Conservation (phyloP, 1,140 invertebrate species). For the Saxidomus purpurata region DNA sequence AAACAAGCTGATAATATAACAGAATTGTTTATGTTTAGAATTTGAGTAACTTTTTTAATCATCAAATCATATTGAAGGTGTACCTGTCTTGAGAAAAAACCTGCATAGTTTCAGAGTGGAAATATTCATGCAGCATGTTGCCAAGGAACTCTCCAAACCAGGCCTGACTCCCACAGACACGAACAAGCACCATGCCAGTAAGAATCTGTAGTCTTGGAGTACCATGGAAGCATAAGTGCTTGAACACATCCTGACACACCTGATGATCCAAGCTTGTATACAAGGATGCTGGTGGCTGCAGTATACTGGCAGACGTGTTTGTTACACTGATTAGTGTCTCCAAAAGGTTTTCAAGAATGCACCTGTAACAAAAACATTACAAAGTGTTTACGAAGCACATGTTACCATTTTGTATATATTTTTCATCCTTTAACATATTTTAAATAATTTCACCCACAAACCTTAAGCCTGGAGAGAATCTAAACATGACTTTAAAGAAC, state of each 20-base stretch:
- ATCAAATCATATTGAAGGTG: too few relatives aligned
- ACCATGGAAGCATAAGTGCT: constrained; percentile 90
- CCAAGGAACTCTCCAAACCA: constrained; percentile 97
- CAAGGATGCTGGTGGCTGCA: constrained; percentile 78
- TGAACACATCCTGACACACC: constrained; percentile 88
- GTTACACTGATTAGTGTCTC: constrained; percentile 91
- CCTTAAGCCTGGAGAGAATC: too few relatives aligned
- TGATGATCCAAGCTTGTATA: constrained; percentile 88
- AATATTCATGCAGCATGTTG: constrained; percentile 92
- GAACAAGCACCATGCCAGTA: constrained; percentile 92
- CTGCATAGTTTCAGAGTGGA: constrained; percentile 92
- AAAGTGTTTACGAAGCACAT: too few relatives aligned
- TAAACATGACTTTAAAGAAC: too few relatives aligned
- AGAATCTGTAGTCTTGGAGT: constrained; percentile 90
- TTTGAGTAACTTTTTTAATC: too few relatives aligned
- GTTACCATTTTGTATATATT: too few relatives aligned
- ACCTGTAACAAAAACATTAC: constrained; percentile 7
- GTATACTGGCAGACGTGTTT: constrained; percentile 87
- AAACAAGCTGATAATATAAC: too few relatives aligned
- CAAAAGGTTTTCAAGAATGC: constrained; percentile 92
- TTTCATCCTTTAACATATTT: too few relatives aligned
- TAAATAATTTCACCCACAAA: too few relatives aligned
- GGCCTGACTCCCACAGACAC: constrained; percentile 92
- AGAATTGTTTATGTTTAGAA: too few relatives aligned
- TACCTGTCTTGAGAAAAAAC: constrained; percentile 95